A percentile compares a stretch with the other conserved stretches of the same genome.
phyloP scores from a whole-genome alignment of 1,140 invertebrate species.

The Apis laboriosa region DNA sequence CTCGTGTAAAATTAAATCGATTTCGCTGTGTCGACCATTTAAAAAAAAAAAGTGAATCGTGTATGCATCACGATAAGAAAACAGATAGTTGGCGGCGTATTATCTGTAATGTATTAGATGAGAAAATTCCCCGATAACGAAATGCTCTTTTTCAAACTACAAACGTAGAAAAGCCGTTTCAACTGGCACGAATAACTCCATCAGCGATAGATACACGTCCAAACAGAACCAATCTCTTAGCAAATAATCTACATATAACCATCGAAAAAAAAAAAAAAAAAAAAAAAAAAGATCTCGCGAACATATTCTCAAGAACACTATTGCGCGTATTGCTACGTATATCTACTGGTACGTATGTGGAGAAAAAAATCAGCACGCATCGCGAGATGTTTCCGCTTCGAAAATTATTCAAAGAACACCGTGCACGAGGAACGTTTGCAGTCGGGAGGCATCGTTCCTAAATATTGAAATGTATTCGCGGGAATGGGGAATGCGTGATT shows the following conservation, averaged over 20 bases:
- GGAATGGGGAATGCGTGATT: conserved; percentile 15
- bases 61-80: conserved; percentile 21
- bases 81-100: neutral
- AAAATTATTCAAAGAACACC: neutral
- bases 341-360: neutral
- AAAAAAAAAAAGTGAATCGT: neutral
- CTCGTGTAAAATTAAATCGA: neutral
- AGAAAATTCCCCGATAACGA: conserved; percentile 11
- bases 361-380: neutral
- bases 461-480: conserved; percentile 45
- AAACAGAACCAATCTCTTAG: too few relatives aligned
- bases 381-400: neutral
- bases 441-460: conserved; percentile 5
- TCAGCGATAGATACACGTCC: neutral
- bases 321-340: neutral
- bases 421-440: neutral
- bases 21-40: conserved; percentile 1
- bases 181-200: neutral
- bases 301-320: too few relatives aligned
- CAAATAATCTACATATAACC: too few relatives aligned
- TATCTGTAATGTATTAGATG: conserved; percentile 25
- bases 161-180: neutral
- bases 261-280: too few relatives aligned
- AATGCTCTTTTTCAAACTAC: neutral
- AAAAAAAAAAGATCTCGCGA: too few relatives aligned